A percentile compares a stretch with the other conserved stretches of the same genome.
phyloP scores from a whole-genome alignment of 2,888 invertebrate species.

The Tenthredo notha region DNA sequence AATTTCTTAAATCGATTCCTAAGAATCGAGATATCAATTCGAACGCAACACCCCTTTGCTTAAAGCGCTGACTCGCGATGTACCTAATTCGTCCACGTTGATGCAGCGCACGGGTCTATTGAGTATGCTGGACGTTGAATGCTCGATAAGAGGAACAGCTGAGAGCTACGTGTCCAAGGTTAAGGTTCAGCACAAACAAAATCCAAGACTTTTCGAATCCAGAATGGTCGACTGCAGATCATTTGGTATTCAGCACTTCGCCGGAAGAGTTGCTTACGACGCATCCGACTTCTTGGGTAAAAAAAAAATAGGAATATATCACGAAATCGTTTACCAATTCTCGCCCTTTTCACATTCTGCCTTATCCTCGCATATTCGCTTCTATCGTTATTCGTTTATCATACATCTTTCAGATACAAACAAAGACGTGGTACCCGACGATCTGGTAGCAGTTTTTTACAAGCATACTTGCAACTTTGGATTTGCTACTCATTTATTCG shows the following conservation, averaged over 20 bases:
- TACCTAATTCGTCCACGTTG: slow-evolving; percentile 46
- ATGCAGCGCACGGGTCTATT: slow-evolving; percentile 90
- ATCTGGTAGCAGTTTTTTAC: slow-evolving; percentile 95
- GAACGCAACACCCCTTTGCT: slow-evolving; percentile 45
- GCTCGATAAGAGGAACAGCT: slow-evolving; percentile 89
- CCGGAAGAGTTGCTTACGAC: slow-evolving; percentile 92
- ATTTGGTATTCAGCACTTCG: slow-evolving; percentile 96
- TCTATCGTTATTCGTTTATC: neutral
- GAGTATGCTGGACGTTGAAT: slow-evolving; percentile 95
- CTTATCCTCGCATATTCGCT: neutral
- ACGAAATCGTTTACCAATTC: neutral
- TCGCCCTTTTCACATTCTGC: neutral
- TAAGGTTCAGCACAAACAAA: slow-evolving; percentile 90
- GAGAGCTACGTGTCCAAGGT: slow-evolving; percentile 91
- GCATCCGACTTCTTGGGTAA: slow-evolving; percentile 89
- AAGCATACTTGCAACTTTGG: slow-evolving; percentile 96
- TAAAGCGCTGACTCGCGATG: slow-evolving; percentile 47
- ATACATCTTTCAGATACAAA: slow-evolving; percentile 85
- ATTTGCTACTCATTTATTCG: slow-evolving; percentile 98
- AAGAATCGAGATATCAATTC: slow-evolving; percentile 29
- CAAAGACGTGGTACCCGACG: slow-evolving; percentile 94
- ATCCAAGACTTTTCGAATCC: slow-evolving; percentile 89
- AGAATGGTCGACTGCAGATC: slow-evolving; percentile 89
- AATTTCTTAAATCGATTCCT: neutral
- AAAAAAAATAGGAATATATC: too few relatives aligned